Conservation (phyloP, 2,113 vertebrate species). For the Crotalus tigris region DNA sequence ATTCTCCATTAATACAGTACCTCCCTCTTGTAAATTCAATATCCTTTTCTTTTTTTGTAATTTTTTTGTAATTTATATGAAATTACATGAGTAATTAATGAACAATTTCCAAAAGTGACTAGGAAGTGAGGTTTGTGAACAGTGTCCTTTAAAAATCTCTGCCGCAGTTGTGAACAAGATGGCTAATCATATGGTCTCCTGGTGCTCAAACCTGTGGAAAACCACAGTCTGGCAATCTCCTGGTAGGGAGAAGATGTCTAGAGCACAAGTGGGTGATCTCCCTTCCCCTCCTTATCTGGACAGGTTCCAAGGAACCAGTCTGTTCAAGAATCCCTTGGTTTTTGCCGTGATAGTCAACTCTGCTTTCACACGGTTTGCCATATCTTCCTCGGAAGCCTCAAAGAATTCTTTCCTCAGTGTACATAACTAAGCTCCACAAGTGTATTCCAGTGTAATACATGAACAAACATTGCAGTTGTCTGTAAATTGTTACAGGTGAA, state of each 20-base stretch:
- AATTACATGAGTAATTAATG: neutral
- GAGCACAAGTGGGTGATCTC: neutral
- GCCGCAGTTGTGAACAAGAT: neutral
- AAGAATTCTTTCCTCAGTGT: neutral
- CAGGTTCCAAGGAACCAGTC: neutral
- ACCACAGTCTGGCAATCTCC: neutral
- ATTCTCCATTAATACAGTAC: neutral
- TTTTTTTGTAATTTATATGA: neutral
- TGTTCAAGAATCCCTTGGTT: neutral
- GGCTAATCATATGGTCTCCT: neutral
- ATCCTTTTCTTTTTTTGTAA: neutral
- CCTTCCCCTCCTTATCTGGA: neutral
- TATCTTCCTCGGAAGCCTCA: neutral
- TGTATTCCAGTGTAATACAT: neutral
- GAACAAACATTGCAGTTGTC: neutral
- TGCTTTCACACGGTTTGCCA: neutral
- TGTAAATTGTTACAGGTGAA: neutral
- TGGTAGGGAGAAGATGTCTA: neutral
- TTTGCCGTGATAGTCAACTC: neutral
- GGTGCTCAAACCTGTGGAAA: neutral
- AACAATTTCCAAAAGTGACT: neutral
- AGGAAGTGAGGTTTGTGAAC: neutral
- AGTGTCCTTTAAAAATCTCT: neutral
- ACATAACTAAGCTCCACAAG: neutral
- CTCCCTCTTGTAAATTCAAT: neutral